Conservation (phyloP, 35 echinoderm and acorn worm species). For the Stichopus chloronotus region DNA sequence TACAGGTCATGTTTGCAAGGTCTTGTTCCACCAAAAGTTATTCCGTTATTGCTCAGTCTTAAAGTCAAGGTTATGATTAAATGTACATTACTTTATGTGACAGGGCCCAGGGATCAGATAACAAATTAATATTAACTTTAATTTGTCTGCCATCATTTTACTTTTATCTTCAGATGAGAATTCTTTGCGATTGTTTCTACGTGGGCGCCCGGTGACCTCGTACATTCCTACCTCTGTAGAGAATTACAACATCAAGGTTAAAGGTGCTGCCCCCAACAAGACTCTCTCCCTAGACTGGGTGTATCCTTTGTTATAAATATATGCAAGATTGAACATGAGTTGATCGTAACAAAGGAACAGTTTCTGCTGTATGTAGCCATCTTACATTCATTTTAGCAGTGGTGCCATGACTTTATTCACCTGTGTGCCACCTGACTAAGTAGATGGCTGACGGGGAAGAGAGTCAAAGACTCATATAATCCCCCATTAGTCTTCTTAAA, state of each 20-base stretch:
- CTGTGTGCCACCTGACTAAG: too few relatives aligned
- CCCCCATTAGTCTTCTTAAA: too few relatives aligned
- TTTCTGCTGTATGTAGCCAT: neutral
- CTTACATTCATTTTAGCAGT: neutral
- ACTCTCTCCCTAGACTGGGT: slow-evolving; percentile 96
- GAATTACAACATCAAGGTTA: slow-evolving; percentile 73
- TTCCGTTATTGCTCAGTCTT: too few relatives aligned
- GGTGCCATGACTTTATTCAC: neutral
- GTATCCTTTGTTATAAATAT: slow-evolving; percentile 84
- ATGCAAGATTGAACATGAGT: neutral
- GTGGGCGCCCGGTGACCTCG: slow-evolving; percentile 78
- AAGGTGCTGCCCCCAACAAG: slow-evolving; percentile 70
- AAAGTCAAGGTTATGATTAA: too few relatives aligned
- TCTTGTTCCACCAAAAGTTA: too few relatives aligned
- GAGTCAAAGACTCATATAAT: too few relatives aligned
- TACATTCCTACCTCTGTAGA: slow-evolving; percentile 78
- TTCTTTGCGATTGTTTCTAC: slow-evolving; percentile 84
- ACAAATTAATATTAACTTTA: too few relatives aligned
- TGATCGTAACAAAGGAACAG: neutral
- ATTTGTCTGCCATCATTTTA: too few relatives aligned
- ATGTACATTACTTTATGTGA: too few relatives aligned
- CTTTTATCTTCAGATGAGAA: slow-evolving; percentile 74
- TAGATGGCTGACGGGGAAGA: too few relatives aligned
- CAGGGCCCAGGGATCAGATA: too few relatives aligned
- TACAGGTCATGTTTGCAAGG: too few relatives aligned